These are phyloP conservation scores for Drosophila sp. DNA, from an alignment of 1,140 invertebrate genomes.

Conservation along the genomic window DNA sequence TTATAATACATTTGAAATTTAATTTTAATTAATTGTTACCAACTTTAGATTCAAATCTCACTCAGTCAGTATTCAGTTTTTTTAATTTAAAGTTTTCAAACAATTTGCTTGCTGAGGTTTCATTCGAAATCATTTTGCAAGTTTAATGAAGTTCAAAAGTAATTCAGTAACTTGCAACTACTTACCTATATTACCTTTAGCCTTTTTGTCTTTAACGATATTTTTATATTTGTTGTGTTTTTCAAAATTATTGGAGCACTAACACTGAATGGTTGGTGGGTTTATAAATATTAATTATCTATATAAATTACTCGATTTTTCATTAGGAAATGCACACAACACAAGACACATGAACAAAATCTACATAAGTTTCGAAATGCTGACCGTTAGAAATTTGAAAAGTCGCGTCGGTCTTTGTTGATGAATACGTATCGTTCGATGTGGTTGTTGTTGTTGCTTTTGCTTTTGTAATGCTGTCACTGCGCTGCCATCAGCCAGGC, in stretches of 20 bases:
- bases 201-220: background rate
- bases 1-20: too few species aligned
- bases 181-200: constrained; percentile 1
- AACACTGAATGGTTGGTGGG: background rate
- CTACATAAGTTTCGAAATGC: background rate
- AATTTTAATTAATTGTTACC: too few species aligned
- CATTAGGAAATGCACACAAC: background rate
- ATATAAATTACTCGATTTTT: background rate
- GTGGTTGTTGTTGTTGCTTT: background rate
- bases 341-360: constrained; percentile 1
- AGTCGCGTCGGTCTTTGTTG: constrained; percentile 7
- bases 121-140: background rate
- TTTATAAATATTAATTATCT: background rate
- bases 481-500: constrained; percentile 39
- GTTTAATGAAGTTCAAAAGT: constrained; percentile 1
- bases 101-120: background rate
- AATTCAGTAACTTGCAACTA: background rate
- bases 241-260: background rate
- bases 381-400: constrained; percentile 15
- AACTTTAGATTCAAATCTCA: too few species aligned
- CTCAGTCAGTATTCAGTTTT: too few species aligned
- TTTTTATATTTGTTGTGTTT: background rate
- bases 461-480: constrained; percentile 17
- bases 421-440: constrained; percentile 1
- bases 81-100: too few species aligned